Evolutionary conservation across 2,888 invertebrate species (phyloP).

Genomic region (Cryptosula pallasiana): DNA sequence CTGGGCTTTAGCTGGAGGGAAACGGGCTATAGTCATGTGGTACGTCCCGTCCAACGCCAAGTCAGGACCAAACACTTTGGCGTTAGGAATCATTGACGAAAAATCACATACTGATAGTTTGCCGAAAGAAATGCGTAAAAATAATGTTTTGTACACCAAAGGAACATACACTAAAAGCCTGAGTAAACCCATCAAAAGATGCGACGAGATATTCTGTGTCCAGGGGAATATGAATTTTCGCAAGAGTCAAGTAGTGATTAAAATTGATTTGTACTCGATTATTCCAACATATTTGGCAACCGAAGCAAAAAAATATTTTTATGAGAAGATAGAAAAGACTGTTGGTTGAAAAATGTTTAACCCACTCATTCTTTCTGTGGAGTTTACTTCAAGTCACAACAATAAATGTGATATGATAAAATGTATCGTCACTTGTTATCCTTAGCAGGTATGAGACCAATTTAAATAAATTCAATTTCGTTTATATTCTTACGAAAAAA

Average conservation of each 20-base stretch:
- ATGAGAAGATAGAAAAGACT: too few species aligned
- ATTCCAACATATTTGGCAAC: background rate
- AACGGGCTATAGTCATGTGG: background rate
- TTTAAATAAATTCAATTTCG: too few species aligned
- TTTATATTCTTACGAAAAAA: too few species aligned
- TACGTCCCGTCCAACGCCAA: background rate
- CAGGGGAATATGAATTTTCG: background rate
- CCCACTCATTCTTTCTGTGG: too few species aligned
- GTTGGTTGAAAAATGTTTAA: too few species aligned
- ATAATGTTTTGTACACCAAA: background rate
- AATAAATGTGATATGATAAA: too few species aligned
- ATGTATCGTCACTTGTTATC: too few species aligned
- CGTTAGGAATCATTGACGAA: background rate
- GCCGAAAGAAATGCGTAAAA: background rate
- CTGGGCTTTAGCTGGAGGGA: background rate
- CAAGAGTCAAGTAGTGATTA: background rate
- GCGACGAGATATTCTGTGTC: background rate
- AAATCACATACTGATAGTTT: background rate
- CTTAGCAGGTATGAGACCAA: too few species aligned
- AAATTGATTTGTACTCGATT: background rate
- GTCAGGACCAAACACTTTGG: background rate
- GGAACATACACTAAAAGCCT: background rate
- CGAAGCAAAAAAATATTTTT: too few species aligned
- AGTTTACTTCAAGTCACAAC: too few species aligned
- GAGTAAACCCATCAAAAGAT: background rate